A percentile compares a stretch with the other conserved stretches of the same genome.
These are phyloP conservation scores for Oncorhynchus keta DNA, from an alignment of 2,113 vertebrate species.

Conservation along the genomic window DNA sequence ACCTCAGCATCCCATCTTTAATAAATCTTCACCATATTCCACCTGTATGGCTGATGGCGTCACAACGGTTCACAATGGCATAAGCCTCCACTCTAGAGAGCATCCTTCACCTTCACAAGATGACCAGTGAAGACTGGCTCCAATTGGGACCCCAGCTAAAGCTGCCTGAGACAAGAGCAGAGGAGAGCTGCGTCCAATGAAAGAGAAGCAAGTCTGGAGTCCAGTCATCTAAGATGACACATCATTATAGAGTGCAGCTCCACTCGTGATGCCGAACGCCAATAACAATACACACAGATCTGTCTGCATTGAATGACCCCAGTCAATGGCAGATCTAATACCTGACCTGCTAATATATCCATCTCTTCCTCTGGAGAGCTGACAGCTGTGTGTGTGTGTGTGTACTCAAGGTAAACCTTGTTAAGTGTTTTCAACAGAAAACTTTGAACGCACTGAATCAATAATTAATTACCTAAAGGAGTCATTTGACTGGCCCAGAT, in stretches of 20 bases:
- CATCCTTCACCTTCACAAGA: background rate
- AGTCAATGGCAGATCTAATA: too few species aligned
- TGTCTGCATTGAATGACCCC: background rate
- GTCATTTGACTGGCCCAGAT: background rate
- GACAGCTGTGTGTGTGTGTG: background rate
- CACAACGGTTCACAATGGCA: background rate
- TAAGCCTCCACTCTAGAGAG: slow-evolving; percentile 9
- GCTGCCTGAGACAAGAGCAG: too few species aligned
- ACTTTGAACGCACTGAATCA: slow-evolving; percentile 36
- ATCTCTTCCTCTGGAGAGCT: too few species aligned
- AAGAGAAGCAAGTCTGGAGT: slow-evolving; percentile 1
- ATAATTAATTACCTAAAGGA: slow-evolving; percentile 51
- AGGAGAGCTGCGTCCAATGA: too few species aligned
- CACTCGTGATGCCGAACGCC: too few species aligned
- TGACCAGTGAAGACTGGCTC: background rate
- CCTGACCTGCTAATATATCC: too few species aligned
- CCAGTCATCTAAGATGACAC: slow-evolving; percentile 45
- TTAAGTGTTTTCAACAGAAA: background rate
- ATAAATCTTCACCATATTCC: background rate
- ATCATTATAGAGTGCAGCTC: slow-evolving; percentile 13
- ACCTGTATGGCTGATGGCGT: background rate
- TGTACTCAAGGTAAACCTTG: background rate
- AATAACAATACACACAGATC: slow-evolving; percentile 24
- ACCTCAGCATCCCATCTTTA: too few species aligned
- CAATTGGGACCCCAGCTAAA: too few species aligned